Conservation (phyloP, 2,113 vertebrate species). For the Ancistrus triradiatus region DNA sequence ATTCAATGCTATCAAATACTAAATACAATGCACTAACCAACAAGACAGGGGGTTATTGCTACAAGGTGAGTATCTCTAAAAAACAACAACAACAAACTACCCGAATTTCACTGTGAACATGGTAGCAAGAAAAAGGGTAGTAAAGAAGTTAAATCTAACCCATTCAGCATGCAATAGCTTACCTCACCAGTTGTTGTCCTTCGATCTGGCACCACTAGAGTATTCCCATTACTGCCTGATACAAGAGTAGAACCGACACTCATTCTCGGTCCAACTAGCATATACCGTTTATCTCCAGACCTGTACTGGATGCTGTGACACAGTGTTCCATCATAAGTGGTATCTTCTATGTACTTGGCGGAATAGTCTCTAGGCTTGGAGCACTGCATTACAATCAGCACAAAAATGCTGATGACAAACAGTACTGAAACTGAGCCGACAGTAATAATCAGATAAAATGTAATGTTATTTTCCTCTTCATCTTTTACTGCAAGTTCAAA, state of each 20-base stretch:
- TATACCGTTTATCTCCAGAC: constrained; percentile 55
- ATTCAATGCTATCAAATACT: no score
- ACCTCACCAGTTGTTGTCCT: constrained; percentile 44
- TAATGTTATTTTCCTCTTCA: constrained; percentile 24
- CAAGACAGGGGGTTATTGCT: no score
- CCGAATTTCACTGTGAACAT: no score
- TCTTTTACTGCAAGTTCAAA: constrained; percentile 1
- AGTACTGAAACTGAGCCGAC: constrained; percentile 40
- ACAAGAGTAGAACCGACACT: constrained; percentile 50
- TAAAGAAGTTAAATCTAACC: no score
- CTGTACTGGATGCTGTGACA: constrained; percentile 52
- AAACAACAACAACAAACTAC: no score
- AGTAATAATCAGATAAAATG: constrained; percentile 40
- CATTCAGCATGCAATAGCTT: neutral
- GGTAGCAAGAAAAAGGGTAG: no score
- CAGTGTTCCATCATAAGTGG: constrained; percentile 37
- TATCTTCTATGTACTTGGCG: constrained; percentile 29
- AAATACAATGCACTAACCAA: no score
- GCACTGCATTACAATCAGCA: constrained; percentile 38
- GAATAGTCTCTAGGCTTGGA: constrained; percentile 30
- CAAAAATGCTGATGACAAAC: constrained; percentile 35
- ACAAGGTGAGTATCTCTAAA: no score
- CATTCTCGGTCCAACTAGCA: constrained; percentile 56
- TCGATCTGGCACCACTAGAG: constrained; percentile 46
- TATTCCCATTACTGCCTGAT: constrained; percentile 47